phyloP scores from a whole-genome alignment of 2,888 invertebrate species.

The Folsomia candida region DNA sequence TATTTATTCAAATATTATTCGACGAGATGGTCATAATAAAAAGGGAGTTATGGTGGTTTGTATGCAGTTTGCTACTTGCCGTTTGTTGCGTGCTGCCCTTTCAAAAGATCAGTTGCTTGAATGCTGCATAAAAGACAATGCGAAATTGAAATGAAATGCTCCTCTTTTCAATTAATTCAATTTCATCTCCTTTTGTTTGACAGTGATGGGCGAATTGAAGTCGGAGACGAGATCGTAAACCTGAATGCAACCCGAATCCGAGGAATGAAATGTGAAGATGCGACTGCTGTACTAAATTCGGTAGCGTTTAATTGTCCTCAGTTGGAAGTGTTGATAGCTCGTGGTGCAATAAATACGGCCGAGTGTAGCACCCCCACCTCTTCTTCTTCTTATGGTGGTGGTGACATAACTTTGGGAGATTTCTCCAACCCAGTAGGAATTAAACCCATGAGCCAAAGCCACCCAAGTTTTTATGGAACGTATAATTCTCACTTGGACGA shows the following conservation, averaged over 20 bases:
- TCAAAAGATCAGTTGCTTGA: background rate
- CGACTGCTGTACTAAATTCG: slow-evolving; percentile 31
- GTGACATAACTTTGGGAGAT: background rate
- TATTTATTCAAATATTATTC: slow-evolving; percentile 17
- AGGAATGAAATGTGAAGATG: slow-evolving; percentile 57
- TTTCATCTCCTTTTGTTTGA: slow-evolving; percentile 47
- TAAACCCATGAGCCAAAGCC: background rate
- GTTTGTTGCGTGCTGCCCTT: no score
- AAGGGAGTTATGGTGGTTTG: slow-evolving; percentile 8
- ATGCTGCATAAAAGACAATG: slow-evolving; percentile 4
- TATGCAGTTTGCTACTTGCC: background rate
- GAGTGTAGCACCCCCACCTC: background rate
- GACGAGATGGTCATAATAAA: slow-evolving; percentile 4
- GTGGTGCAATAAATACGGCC: slow-evolving; percentile 15
- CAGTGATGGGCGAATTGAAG: slow-evolving; percentile 65
- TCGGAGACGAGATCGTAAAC: slow-evolving; percentile 71
- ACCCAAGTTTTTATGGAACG: slow-evolving; percentile 11
- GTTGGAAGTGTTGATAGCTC: slow-evolving; percentile 45
- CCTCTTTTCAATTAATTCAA: slow-evolving; percentile 12
- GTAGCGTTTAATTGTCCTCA: slow-evolving; percentile 44
- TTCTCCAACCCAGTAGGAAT: background rate
- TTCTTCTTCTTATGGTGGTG: background rate
- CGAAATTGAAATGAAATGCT: slow-evolving; percentile 12
- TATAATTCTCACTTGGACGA: slow-evolving; percentile 7
- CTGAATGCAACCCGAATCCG: slow-evolving; percentile 69